A percentile compares a stretch with the other conserved stretches of the same genome.
These are phyloP conservation scores for Temnothorax unifasciatus DNA, from an alignment of 2,888 invertebrate genomes.

Conservation along the genomic window DNA sequence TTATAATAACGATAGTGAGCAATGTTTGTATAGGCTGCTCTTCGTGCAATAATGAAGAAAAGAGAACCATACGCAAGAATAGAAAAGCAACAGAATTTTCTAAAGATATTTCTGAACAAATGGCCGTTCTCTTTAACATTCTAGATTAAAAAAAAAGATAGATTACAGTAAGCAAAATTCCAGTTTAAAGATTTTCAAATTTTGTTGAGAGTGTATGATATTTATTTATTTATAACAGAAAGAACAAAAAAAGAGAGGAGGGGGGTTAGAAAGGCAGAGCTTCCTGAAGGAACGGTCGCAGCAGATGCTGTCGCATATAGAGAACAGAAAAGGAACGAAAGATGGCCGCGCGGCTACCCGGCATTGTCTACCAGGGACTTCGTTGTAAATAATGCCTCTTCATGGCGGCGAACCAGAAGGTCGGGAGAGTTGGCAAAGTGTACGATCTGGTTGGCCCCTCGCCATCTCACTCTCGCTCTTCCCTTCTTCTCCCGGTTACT, in stretches of 20 bases:
- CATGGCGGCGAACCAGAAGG: conserved; percentile 77
- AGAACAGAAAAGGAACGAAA: conserved; percentile 85
- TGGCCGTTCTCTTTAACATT: neutral
- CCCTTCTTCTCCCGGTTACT: conserved; percentile 35
- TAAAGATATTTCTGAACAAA: neutral
- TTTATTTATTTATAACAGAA: neutral
- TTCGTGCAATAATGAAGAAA: conserved; percentile 23
- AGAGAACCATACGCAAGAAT: conserved; percentile 1
- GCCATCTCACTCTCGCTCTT: conserved; percentile 68
- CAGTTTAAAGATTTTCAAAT: neutral
- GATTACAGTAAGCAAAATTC: neutral
- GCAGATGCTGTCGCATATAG: conserved; percentile 85
- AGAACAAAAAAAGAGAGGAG: neutral
- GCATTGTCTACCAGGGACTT: conserved; percentile 84
- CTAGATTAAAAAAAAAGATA: neutral
- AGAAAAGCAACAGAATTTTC: neutral
- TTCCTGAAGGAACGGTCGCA: conserved; percentile 66
- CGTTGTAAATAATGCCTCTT: conserved; percentile 85
- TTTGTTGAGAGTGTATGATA: neutral
- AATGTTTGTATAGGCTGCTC: conserved; percentile 33
- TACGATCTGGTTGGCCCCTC: conserved; percentile 79
- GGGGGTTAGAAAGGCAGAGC: conserved; percentile 2
- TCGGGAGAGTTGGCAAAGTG: conserved; percentile 78
- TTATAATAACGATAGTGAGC: conserved; percentile 77
- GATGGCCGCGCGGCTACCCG: conserved; percentile 80